phyloP scores from a whole-genome alignment of 2,888 invertebrate species.

The Polylopha cassiicola region DNA sequence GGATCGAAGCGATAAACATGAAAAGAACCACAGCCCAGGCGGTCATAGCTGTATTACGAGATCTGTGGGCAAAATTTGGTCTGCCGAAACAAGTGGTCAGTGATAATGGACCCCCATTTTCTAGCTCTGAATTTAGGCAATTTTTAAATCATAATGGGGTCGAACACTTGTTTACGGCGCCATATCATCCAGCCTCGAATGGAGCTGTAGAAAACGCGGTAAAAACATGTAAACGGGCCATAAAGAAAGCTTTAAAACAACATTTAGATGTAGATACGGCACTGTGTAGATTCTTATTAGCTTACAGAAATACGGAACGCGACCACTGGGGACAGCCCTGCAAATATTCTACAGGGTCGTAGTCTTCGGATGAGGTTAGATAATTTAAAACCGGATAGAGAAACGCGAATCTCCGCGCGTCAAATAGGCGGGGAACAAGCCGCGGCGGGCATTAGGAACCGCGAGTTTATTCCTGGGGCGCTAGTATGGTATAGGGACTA shows the following conservation, averaged over 20 bases:
- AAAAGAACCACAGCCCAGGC: background rate
- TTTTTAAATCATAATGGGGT: background rate
- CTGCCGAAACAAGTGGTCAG: background rate
- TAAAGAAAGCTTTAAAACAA: constrained; percentile 9
- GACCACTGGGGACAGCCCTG: constrained; percentile 10
- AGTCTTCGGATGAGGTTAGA: constrained; percentile 1
- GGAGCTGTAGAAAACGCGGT: constrained; percentile 7
- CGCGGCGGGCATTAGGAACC: background rate
- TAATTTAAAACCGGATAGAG: constrained; percentile 2
- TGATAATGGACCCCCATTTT: constrained; percentile 1
- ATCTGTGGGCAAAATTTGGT: background rate
- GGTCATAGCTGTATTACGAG: background rate
- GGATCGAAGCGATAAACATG: constrained; percentile 2
- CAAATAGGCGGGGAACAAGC: background rate
- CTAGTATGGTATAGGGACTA: constrained; percentile 1
- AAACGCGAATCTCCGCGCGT: background rate
- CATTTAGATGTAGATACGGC: constrained; percentile 5
- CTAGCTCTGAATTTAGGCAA: background rate
- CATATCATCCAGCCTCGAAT: background rate
- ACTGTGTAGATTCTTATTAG: constrained; percentile 6
- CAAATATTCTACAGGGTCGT: background rate
- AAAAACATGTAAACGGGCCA: constrained; percentile 2
- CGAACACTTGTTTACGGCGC: background rate
- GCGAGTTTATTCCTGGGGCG: background rate
- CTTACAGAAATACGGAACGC: constrained; percentile 10